Evolutionary conservation across 2,113 vertebrate genomes (phyloP), one percentile per base, ranked within the genome.

Genomic region (Gobius niger): DNA sequence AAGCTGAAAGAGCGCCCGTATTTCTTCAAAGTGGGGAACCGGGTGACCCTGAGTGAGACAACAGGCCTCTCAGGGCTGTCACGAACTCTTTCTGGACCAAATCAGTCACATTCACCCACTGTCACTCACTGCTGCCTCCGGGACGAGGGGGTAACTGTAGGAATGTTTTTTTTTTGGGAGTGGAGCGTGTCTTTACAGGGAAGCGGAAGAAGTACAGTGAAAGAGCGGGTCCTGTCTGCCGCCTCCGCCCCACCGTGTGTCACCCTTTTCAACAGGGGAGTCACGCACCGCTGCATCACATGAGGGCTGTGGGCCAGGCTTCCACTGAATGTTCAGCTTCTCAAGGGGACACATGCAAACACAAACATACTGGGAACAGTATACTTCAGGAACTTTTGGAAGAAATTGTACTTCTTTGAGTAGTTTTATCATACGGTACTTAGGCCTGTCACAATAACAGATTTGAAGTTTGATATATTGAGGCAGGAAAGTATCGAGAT

Each of bases 231-330:
- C 65, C 14, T 10, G 70, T 14, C 56, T 1, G 60, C 7, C 60
- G 63, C 57, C 63, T 7, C 71, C 79, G 77, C 77, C 76, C 10
- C 6, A 0, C 12, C 16, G 8, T 68, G 57, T 73, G 77, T 82
- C 85, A 81, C 52, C 15, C 40, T 65, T 71, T 73, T 53, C 46
- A n/a, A 77, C 81, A 78, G 61, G 63, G 67, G 42, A 65, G 82
- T 83, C 80, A 87, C 41, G 81, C 84, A 68, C 50, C 0, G 34
- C 4, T 76, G 61, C 76, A 46, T 5, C 15, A 7, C 57, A 60
- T 75, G 54, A 4, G 62, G 63, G 82, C 74, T 15, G 78, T 69
- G 65, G 81, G 84, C 77, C 61, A 57, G 47, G 6, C 7, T 12
- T 47, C 56, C 44, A 16, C 1, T 57, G n/a, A 52, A 51, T 7